phyloP scores from a whole-genome alignment of 2,113 vertebrate species.

The Columba livia region DNA sequence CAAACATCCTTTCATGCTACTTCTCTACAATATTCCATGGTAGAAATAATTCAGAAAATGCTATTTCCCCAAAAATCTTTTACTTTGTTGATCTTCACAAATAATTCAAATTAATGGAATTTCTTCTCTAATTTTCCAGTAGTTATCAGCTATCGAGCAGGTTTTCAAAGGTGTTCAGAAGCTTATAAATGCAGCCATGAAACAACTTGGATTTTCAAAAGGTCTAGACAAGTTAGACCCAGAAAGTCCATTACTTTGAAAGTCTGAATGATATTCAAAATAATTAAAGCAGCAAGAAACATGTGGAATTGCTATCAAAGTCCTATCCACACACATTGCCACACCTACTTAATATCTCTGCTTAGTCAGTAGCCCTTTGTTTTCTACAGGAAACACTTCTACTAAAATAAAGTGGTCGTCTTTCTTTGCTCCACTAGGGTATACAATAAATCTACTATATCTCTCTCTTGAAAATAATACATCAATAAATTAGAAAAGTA shows the following conservation, averaged over 20 bases:
- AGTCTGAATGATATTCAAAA: not conserved
- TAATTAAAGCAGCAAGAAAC: not conserved
- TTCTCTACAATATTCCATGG: not conserved
- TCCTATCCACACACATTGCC: not conserved
- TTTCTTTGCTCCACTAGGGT: not conserved
- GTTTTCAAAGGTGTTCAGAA: not conserved
- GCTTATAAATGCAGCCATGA: not conserved
- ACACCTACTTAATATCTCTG: not conserved
- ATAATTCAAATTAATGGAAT: not conserved
- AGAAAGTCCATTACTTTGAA: not conserved
- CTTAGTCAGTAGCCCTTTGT: not conserved
- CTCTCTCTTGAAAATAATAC: not conserved
- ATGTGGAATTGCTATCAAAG: not conserved
- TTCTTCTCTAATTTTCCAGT: not conserved
- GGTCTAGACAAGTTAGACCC: not conserved
- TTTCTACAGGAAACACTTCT: constrained; percentile 1
- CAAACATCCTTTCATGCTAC: not conserved
- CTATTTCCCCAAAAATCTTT: not conserved
- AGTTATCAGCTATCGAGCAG: not conserved
- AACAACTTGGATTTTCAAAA: not conserved
- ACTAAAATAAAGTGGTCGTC: not conserved
- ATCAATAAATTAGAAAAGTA: not conserved
- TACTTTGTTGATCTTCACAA: not conserved
- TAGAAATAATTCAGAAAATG: not conserved
- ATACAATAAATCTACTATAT: not conserved